phyloP scores from a whole-genome alignment of 2,888 invertebrate genomes.

The Trichogramma dendrolimi region DNA sequence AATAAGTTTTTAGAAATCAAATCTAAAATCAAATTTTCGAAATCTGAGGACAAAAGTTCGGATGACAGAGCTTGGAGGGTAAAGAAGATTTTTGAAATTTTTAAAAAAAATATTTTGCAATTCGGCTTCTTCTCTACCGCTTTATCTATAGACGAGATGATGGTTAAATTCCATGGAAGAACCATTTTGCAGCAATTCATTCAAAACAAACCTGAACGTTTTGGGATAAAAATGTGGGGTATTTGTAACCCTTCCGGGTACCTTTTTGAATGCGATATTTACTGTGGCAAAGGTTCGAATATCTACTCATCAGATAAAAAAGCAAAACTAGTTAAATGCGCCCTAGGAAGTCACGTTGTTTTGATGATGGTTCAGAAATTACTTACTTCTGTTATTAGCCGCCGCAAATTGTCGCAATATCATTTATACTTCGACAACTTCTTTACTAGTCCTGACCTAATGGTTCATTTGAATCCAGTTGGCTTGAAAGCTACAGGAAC shows the following conservation, averaged over 20 bases:
- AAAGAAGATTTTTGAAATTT: too few relatives aligned
- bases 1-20: conserved; percentile 6
- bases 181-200: conserved; percentile 11
- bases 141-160: conserved; percentile 14
- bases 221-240: conserved; percentile 13
- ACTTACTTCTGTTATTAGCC: background rate
- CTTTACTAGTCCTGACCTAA: conserved; percentile 1
- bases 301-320: too few relatives aligned
- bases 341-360: conserved; percentile 5
- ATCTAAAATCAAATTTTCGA: conserved; percentile 3
- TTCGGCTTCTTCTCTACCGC: too few relatives aligned
- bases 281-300: conserved; percentile 9
- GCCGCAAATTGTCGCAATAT: conserved; percentile 1
- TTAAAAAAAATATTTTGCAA: too few relatives aligned
- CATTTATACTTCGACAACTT: conserved; percentile 7
- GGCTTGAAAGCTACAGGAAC: conserved; percentile 4
- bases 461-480: background rate
- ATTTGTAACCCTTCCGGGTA: conserved; percentile 6
- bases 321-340: conserved; percentile 6
- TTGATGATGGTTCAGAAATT: conserved; percentile 7
- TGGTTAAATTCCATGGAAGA: conserved; percentile 10
- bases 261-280: conserved; percentile 10
- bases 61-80: too few relatives aligned
- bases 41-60: conserved; percentile 3
- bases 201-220: conserved; percentile 7